Percentiles rank a stretch among this genome's conserved stretches.
phyloP scores from a whole-genome alignment of 2,113 vertebrate species.

The Mugil cephalus region DNA sequence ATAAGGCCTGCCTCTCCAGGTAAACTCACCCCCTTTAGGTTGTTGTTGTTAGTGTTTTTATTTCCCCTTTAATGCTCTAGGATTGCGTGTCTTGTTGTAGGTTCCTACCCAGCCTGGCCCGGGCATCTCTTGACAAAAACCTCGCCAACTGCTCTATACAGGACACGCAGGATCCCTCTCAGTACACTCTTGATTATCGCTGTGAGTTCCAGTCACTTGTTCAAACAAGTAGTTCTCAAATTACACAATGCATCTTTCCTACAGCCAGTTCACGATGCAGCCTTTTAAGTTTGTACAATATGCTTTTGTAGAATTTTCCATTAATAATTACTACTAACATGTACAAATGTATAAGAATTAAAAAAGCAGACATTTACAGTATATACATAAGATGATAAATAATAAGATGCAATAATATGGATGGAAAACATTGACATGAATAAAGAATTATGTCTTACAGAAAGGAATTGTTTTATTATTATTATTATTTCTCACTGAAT shows the following conservation, averaged over 20 bases:
- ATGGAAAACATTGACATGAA: too few species aligned
- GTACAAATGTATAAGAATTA: too few species aligned
- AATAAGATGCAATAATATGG: too few species aligned
- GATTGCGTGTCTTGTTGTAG: slow-evolving; percentile 69
- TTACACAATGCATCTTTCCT: too few species aligned
- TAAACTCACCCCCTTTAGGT: slow-evolving; percentile 60
- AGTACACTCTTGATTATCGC: slow-evolving; percentile 76
- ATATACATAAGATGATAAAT: too few species aligned
- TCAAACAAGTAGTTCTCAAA: neutral
- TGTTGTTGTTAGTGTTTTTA: neutral
- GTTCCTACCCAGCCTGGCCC: slow-evolving; percentile 94
- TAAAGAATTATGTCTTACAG: too few species aligned
- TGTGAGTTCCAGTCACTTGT: slow-evolving; percentile 84
- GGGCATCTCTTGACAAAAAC: slow-evolving; percentile 90
- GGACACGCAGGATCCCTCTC: slow-evolving; percentile 58
- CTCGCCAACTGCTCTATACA: slow-evolving; percentile 87
- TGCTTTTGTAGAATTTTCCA: too few species aligned
- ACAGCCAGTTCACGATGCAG: too few species aligned
- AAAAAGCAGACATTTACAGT: too few species aligned
- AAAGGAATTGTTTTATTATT: too few species aligned
- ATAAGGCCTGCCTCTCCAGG: slow-evolving; percentile 98
- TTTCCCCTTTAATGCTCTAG: neutral
- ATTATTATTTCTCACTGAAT: neutral
- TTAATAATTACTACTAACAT: too few species aligned
- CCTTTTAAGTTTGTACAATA: too few species aligned